Base-by-base conservation (phyloP, 2,797 vertebrate species). In the Podargus strigoides region DNA sequence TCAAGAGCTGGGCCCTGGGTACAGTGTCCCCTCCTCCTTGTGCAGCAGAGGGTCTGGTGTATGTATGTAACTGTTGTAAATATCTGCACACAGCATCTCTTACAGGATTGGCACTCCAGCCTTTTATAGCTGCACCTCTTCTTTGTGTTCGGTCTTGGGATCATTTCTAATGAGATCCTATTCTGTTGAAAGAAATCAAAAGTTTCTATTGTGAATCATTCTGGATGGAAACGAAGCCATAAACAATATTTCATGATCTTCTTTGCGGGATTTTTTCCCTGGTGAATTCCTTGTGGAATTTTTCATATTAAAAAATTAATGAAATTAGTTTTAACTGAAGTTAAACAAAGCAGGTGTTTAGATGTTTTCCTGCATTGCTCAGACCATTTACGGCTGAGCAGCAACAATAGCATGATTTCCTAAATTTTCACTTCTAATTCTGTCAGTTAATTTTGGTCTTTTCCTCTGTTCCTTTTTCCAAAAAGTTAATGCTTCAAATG, bases 321-420 rank as follows among this genome's bases (percentile, higher is more conserved):
- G 3, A 74, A 55, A 3, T 53, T 59, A 10, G 9, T 74, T 89
- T 77, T 64, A 80, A 46, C 13, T 24, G 14, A 85, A 53, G 16
- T 56, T 39, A 34, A 83, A 47, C 18, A 18, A 82, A 89, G 50
- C 10, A 36, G 55, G 11, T 5, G 1, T 77, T 83, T 26, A 58
- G n/a, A 22, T 64, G 3, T 26, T 93, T 75, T 47, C 30, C 46
- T 69, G 42, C 22, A 24, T 60, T 66, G 41, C 26, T 87, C 7
- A 30, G 47, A 37, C n/a, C 16, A 55, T 0, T 0, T 22, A 6
- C 11, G 16, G 42, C 66, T 0, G 0, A 90, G 39, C 0, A 4
- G 18, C 27, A 73, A 15, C 18, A 52, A 22, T 1, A 3, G 17
- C 4, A 12, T 86, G 15, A 21, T 23, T 67, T 9, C 41, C 22